Percentiles rank a stretch among this genome's conserved stretches.
phyloP scores from a whole-genome alignment of 2,113 vertebrate species.

The Bucco capensis region DNA sequence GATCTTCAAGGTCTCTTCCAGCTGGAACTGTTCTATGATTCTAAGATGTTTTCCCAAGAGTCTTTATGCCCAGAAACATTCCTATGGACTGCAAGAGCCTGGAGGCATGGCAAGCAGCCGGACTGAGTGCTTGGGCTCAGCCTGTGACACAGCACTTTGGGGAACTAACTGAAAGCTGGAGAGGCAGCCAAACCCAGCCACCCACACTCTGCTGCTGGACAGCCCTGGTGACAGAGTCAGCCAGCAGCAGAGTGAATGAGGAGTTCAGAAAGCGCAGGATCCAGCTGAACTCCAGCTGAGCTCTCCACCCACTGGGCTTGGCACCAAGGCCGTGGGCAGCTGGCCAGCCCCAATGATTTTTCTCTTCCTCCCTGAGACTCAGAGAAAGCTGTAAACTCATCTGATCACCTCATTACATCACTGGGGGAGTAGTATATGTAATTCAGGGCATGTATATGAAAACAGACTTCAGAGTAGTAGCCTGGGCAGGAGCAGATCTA shows the following conservation, averaged over 20 bases:
- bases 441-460: neutral
- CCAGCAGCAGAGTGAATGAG: neutral
- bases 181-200: neutral
- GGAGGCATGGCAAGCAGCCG: fast-evolving
- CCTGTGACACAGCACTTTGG: fast-evolving
- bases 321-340: neutral
- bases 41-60: neutral
- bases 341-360: neutral
- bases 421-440: neutral
- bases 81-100: neutral
- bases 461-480: neutral
- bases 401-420: neutral
- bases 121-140: fast-evolving
- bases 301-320: neutral
- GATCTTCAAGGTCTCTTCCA: too few species aligned
- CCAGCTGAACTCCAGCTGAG: neutral
- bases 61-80: neutral
- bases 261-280: neutral
- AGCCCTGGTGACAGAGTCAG: fast-evolving
- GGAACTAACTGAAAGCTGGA: neutral
- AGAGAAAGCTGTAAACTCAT: neutral
- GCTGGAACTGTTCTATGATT: too few species aligned
- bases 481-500: neutral
- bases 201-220: neutral
- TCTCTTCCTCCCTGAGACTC: neutral